These are phyloP conservation scores for Drosophila ficusphila DNA, from an alignment of 1,140 invertebrate species.

Conservation along the genomic window DNA sequence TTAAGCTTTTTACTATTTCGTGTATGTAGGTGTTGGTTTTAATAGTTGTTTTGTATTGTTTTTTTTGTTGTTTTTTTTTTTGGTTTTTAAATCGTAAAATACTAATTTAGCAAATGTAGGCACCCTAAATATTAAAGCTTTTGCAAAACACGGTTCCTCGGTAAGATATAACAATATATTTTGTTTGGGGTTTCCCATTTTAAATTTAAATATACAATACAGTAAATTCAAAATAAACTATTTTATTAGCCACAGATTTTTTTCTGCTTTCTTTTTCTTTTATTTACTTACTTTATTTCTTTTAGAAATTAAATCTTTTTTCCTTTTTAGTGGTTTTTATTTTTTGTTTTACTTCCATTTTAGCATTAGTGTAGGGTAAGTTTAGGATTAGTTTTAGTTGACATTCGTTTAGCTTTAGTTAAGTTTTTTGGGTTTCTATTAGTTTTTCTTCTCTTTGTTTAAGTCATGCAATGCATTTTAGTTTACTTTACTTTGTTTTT, in stretches of 20 bases:
- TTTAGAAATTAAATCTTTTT: constrained; percentile 51
- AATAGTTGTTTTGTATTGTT: constrained; percentile 8
- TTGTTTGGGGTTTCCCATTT: constrained; percentile 18
- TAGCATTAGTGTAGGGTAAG: constrained; percentile 28
- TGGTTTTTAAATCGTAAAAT: constrained; percentile 73
- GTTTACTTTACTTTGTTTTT: constrained; percentile 56
- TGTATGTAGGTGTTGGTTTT: constrained; percentile 21
- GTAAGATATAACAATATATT: constrained; percentile 80
- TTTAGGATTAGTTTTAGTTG: constrained; percentile 47
- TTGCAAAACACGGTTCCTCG: constrained; percentile 84
- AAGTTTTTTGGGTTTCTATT: constrained; percentile 23
- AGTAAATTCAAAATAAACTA: constrained; percentile 79
- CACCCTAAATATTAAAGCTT: constrained; percentile 84
- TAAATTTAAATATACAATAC: constrained; percentile 78
- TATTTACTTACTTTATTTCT: constrained; percentile 53
- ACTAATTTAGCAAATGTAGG: constrained; percentile 84
- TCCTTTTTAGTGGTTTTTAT: constrained; percentile 21
- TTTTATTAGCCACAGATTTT: constrained; percentile 56
- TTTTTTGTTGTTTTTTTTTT: constrained; percentile 28
- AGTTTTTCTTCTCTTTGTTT: constrained; percentile 42
- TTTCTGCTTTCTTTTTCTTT: constrained; percentile 8
- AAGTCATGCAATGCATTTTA: constrained; percentile 53
- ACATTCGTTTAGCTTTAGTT: constrained; percentile 37
- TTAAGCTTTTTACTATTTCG: constrained; percentile 14
- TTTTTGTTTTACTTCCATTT: constrained; percentile 36